Base-by-base conservation (phyloP, 2,113 vertebrate genomes). In the Nycticryphes semicollaris region DNA sequence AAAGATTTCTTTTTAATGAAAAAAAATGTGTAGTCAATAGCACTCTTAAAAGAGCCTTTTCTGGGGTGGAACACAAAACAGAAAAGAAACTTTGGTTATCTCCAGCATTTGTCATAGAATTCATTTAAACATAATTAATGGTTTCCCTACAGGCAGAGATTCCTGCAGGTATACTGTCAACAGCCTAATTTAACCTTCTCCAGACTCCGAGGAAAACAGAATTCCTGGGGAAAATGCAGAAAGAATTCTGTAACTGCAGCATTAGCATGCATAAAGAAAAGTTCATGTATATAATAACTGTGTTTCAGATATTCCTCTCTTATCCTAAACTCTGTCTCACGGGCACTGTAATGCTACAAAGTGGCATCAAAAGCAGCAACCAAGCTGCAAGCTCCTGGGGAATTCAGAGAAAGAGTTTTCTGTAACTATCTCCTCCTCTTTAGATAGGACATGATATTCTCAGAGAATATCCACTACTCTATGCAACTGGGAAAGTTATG, bases 81-180 rank as follows among this genome's bases (percentile, higher is more conserved):
- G 41, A 57, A 66, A 84, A 53, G 57, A 76, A 87, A 70, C 33
- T 68, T 74, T 27, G 31, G 67, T 82, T 43, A 60, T 72, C 45
- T 57, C 72, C n/a, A 35, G 60, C 12, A 25, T 92, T 82, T 87
- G 43, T 41, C 95, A 94, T 11, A 91, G 23, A 78, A 59, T 87
- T 68, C 88, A 17, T 90, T 96, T 74, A 96, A 97, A 91, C 24
- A 92, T 76, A 96, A 96, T 84, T 90, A 93, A 94, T 56, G 59
- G 30, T 64, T 95, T 91, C 91, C 79, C 89, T 89, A 88, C 21
- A 76, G 69, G 85, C 66, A 83, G 89, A 41, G 72, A 45, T 24
- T 88, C 84, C 70, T 90, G 24, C 80, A 95, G 84, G 79, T 91
- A 93, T 73, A 57, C 70, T 88, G 37, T 84, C 80, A 56, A 50